A percentile compares a stretch with the other conserved stretches of the same genome.
These are phyloP conservation scores for Luehdorfia chinensis DNA, from an alignment of 1,140 invertebrate genomes.

Conservation along the genomic window DNA sequence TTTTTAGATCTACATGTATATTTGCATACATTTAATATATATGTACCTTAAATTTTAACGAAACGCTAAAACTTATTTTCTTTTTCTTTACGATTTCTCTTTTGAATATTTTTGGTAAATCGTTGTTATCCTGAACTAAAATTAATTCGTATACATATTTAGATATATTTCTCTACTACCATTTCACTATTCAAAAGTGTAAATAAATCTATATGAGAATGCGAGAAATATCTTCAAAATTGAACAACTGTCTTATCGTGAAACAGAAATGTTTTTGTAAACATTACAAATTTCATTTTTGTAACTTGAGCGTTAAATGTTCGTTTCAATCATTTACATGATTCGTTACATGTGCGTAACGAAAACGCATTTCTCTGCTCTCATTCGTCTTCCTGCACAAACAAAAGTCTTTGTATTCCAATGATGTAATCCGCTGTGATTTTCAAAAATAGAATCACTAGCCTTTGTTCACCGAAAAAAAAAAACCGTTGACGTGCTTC, in stretches of 20 bases:
- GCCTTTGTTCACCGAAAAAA: conserved; percentile 49
- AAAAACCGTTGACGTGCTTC: conserved; percentile 35
- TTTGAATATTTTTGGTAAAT: no score
- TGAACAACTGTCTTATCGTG: conserved; percentile 7
- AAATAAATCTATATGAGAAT: background rate
- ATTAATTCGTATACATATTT: no score
- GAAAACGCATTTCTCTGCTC: conserved; percentile 11
- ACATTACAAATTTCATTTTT: conserved; percentile 17
- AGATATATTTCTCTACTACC: background rate
- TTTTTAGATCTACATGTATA: no score
- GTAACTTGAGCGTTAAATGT: conserved; percentile 4
- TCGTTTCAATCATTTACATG: conserved; percentile 16
- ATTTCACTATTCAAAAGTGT: background rate
- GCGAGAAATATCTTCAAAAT: background rate
- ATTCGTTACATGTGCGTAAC: conserved; percentile 14
- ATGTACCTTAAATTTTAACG: no score
- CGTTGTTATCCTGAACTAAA: no score
- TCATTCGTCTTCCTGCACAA: conserved; percentile 19
- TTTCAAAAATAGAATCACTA: conserved; percentile 58
- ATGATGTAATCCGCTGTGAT: conserved; percentile 52
- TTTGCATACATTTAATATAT: no score
- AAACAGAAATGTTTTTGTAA: conserved; percentile 9
- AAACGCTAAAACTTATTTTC: no score
- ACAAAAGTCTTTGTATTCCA: conserved; percentile 37
- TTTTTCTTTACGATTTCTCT: no score